phyloP scores from a whole-genome alignment of 1,140 invertebrate genomes.

The Antheraea mylitta region DNA sequence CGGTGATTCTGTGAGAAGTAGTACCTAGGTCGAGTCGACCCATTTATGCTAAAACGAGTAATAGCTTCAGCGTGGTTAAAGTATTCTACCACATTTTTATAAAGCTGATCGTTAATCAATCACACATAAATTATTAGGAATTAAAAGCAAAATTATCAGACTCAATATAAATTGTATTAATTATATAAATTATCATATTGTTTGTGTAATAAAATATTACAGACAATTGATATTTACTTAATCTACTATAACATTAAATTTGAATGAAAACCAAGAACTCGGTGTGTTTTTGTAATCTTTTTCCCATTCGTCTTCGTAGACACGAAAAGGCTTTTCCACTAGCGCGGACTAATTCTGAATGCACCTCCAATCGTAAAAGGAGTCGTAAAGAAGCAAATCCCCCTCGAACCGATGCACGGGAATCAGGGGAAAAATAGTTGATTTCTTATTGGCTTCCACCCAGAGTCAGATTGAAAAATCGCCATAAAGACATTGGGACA shows the following conservation, averaged over 20 bases:
- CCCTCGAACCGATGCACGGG: conserved; percentile 68
- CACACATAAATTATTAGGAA: no score
- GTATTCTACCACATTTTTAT: no score
- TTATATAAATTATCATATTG: background rate
- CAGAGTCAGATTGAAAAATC: conserved; percentile 77
- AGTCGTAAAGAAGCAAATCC: conserved; percentile 72
- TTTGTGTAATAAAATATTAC: background rate
- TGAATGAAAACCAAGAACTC: conserved; percentile 39
- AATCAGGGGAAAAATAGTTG: conserved; percentile 75
- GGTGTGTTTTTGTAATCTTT: conserved; percentile 72
- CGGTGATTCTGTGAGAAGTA: no score
- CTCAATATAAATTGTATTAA: no score
- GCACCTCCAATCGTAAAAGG: conserved; percentile 77
- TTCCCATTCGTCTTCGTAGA: conserved; percentile 69
- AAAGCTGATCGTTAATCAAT: no score
- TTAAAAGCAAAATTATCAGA: no score
- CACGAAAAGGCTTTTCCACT: conserved; percentile 72
- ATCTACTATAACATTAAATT: conserved; percentile 21
- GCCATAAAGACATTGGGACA: conserved; percentile 77
- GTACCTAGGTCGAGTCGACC: no score
- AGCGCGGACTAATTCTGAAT: conserved; percentile 72
- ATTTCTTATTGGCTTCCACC: conserved; percentile 77
- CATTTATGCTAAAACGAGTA: no score
- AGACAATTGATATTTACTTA: background rate
- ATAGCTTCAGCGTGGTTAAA: no score